A percentile compares a stretch with the other conserved stretches of the same genome.
These are phyloP conservation scores for Melanostoma mellinum DNA, from an alignment of 2,888 invertebrate genomes.

Conservation along the genomic window DNA sequence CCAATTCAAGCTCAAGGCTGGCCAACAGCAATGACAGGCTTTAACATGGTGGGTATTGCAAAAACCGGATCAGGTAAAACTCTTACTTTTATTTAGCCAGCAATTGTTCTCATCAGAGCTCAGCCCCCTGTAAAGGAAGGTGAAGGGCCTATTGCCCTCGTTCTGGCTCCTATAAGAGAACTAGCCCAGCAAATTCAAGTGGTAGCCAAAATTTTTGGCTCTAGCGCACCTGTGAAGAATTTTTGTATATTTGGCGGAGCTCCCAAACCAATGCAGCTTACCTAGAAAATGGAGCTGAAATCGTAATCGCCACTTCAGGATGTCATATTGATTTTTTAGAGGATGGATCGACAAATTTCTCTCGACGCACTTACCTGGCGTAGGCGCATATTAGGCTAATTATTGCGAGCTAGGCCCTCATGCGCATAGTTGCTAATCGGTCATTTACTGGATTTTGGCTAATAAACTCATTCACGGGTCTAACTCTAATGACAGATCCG, in stretches of 20 bases:
- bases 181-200: conserved; percentile 91
- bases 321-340: conserved; percentile 93
- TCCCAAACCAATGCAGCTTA: conserved; percentile 88
- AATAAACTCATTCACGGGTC: too few relatives aligned
- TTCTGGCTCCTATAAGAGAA: conserved; percentile 90
- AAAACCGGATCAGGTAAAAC: conserved; percentile 90
- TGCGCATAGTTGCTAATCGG: too few relatives aligned
- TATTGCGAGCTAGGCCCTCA: too few relatives aligned
- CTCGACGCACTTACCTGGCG: conserved; percentile 91
- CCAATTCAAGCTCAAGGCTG: conserved; percentile 91
- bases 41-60: conserved; percentile 91
- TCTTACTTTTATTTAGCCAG: conserved; percentile 88
- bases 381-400: too few relatives aligned
- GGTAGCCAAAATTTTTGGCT: conserved; percentile 91
- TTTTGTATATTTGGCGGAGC: conserved; percentile 95
- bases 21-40: conserved; percentile 90
- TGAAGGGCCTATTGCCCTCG: conserved; percentile 90
- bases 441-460: too few relatives aligned
- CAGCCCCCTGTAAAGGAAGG: conserved; percentile 87
- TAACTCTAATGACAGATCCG: too few relatives aligned
- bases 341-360: conserved; percentile 87
- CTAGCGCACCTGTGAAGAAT: conserved; percentile 88
- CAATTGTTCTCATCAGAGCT: conserved; percentile 91
- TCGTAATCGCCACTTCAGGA: conserved; percentile 94
- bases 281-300: conserved; percentile 90